Evolutionary conservation across 64 coral and sea anemone species (phyloP).

Genomic region (Platygyra sinensis): DNA sequence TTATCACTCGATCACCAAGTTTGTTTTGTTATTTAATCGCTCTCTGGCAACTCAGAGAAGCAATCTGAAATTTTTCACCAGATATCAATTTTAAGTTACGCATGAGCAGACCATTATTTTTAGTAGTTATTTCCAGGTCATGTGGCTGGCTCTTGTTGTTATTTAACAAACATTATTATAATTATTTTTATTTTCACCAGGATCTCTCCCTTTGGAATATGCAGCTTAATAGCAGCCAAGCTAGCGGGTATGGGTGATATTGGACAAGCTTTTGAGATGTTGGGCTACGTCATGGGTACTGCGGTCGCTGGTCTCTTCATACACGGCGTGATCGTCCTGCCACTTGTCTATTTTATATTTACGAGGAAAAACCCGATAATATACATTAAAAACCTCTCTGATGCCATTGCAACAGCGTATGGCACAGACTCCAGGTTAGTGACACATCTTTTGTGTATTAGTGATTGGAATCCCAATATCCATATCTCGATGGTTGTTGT

Average conservation of each 20-base stretch:
- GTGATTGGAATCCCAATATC: too few species aligned
- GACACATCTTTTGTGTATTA: neutral
- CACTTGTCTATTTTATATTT: constrained; percentile 69
- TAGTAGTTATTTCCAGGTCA: too few species aligned
- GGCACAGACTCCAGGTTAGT: constrained; percentile 83
- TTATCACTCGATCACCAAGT: too few species aligned
- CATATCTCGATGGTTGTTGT: too few species aligned
- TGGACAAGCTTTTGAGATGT: constrained; percentile 41
- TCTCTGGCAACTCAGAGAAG: too few species aligned
- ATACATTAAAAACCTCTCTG: constrained; percentile 62
- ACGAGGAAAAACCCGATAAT: constrained; percentile 73
- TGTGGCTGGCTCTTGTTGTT: too few species aligned
- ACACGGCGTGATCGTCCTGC: constrained; percentile 63
- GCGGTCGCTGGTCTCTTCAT: constrained; percentile 37
- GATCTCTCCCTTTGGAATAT: constrained; percentile 86
- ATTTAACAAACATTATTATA: too few species aligned
- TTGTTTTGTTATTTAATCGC: too few species aligned
- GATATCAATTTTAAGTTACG: too few species aligned
- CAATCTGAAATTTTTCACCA: too few species aligned
- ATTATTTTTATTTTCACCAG: constrained; percentile 17
- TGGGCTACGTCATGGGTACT: constrained; percentile 67
- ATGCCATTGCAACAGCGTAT: constrained; percentile 76
- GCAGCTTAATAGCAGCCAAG: constrained; percentile 72
- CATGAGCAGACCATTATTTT: too few species aligned
- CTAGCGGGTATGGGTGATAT: constrained; percentile 75